A percentile compares a stretch with the other conserved stretches of the same genome.
Conservation (phyloP, 2,797 vertebrate genomes). For the Lerista edwardsae region DNA sequence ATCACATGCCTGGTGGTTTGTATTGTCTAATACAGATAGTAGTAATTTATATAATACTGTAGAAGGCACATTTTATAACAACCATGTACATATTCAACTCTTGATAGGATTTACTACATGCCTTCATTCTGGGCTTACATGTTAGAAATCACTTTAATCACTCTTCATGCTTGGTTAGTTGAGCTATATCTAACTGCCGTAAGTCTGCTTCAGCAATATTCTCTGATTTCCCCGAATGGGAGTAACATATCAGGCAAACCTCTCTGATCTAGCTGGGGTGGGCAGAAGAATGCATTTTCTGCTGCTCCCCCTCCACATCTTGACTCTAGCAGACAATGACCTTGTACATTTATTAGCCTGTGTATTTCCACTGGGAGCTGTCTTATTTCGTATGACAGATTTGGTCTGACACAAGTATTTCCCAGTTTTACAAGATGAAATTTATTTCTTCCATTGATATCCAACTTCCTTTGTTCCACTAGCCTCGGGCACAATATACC, state of each 20-base stretch:
- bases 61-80: neutral
- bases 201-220: neutral
- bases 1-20: neutral
- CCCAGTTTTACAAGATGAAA: constrained; percentile 41
- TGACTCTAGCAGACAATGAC: constrained; percentile 29
- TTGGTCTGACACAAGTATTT: constrained; percentile 52
- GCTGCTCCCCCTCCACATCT: constrained; percentile 3
- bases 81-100: neutral
- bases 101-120: neutral
- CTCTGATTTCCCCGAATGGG: constrained; percentile 33
- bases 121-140: neutral
- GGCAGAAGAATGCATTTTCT: constrained; percentile 27
- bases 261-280: neutral
- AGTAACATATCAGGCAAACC: neutral
- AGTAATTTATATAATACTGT: neutral
- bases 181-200: constrained; percentile 5
- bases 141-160: constrained; percentile 26
- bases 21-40: neutral
- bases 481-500: constrained; percentile 26
- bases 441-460: constrained; percentile 3
- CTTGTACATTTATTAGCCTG: constrained; percentile 26
- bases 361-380: constrained; percentile 27
- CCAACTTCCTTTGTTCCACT: constrained; percentile 24
- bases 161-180: constrained; percentile 7
- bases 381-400: constrained; percentile 19